Base-by-base conservation (phyloP, 1,140 invertebrate genomes). In the Leptopilina boulardi region DNA sequence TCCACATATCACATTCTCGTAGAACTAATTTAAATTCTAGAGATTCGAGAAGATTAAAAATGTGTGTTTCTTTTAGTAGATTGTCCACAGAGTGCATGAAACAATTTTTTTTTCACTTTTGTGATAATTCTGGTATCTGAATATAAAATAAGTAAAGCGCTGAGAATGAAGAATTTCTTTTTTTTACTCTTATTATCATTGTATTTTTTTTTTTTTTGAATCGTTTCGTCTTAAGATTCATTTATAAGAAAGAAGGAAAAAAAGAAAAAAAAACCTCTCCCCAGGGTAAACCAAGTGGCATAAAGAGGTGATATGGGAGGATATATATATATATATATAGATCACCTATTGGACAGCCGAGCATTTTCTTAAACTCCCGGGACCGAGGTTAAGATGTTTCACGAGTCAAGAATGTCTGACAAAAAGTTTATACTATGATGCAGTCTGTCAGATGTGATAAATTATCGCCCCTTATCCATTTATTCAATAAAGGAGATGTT, bases 21-120 rank as follows among this genome's bases (percentile, higher is more conserved):
- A 15, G 47, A 51, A n/a, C 47, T 51, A n/a, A 51, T 51, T 51
- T 51, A 51, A 51, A 51, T 51, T 18, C 47, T 51, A 51, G 15
- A 51, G 15, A 18, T 51, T n/a, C n/a, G 18, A 8, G n/a, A 15
- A 13, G n/a, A 15, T 47, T 47, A 47, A 47, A n/a, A 47, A 47
- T 6, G 6, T 34, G 30, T 34, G 30, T 34, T 34, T n/a, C n/a
- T n/a, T n/a, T n/a, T n/a, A n/a, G n/a, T n/a, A n/a, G n/a, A n/a
- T n/a, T n/a, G n/a, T n/a, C n/a, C n/a, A n/a, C n/a, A n/a, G n/a
- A n/a, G n/a, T n/a, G n/a, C n/a, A n/a, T n/a, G n/a, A n/a, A n/a
- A n/a, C n/a, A n/a, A n/a, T n/a, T n/a, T n/a, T n/a, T n/a, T n/a
- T n/a, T n/a, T n/a, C n/a, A n/a, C n/a, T n/a, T n/a, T n/a, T n/a